Evolutionary conservation across 1,140 invertebrate genomes (phyloP).

Genomic region (Scaptodrosophila lebanonensis): DNA sequence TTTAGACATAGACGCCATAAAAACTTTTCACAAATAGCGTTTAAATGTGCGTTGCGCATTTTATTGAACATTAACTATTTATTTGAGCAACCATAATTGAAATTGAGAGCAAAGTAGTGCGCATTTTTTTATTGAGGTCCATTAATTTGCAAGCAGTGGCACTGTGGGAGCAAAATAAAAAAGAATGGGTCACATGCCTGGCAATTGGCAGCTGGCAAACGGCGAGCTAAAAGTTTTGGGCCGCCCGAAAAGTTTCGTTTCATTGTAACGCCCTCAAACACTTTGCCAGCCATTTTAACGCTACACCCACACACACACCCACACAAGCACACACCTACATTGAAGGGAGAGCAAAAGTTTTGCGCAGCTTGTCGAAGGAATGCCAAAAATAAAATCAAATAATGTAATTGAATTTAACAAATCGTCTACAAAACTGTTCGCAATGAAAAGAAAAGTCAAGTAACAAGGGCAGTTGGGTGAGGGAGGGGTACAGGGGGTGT

Average conservation of each 20-base stretch:
- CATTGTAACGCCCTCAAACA: too few species aligned
- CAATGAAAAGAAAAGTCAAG: too few species aligned
- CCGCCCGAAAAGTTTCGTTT: too few species aligned
- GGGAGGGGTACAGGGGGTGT: too few species aligned
- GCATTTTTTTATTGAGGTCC: slow-evolving; percentile 4
- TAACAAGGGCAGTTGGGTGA: too few species aligned
- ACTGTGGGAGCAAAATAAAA: too few species aligned
- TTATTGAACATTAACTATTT: slow-evolving; percentile 45
- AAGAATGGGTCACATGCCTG: too few species aligned
- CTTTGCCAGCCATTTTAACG: slow-evolving; percentile 30
- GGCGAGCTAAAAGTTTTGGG: too few species aligned
- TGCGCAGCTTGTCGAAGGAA: background rate
- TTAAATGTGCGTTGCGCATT: background rate
- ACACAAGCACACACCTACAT: background rate
- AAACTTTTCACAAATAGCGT: too few species aligned
- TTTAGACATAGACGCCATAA: too few species aligned
- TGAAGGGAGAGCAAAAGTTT: slow-evolving; percentile 17
- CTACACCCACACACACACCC: slow-evolving; percentile 9
- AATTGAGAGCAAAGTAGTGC: slow-evolving; percentile 26
- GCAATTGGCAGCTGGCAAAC: too few species aligned
- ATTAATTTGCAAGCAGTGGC: slow-evolving; percentile 9
- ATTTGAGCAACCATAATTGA: slow-evolving; percentile 20
- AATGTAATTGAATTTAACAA: slow-evolving; percentile 71
- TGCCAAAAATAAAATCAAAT: slow-evolving; percentile 56
- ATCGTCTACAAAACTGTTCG: slow-evolving; percentile 44